Evolutionary conservation across 2,113 vertebrate species (phyloP), one percentile per base, ranked within the genome.

Genomic region (Eptatretus burgeri): DNA sequence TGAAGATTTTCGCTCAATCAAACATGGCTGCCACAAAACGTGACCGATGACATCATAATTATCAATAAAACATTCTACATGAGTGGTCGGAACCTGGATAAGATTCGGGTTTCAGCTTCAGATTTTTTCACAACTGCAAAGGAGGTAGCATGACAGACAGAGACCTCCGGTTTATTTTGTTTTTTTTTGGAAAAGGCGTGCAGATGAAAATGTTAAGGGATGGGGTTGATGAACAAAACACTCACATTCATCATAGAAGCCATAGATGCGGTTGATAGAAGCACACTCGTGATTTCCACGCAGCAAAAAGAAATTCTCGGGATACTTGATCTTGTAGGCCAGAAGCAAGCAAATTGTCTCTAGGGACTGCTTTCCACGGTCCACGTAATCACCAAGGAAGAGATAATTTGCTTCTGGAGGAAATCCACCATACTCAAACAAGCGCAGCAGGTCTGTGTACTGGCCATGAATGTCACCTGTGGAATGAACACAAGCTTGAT

Each of bases 331-430:
- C 72, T 79, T 80, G 73, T 64, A 64, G 63, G 63, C 63, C 16
- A 80, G 70, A 70, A 80, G 69, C 65, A 79, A 70, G 56, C 56
- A 60, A 19, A 60, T 60, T 9, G 56, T 60, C 56, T 60, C 56
- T 19, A 60, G 56, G 56, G 77, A 79, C 70, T 79, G 78, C 66
- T 80, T 79, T 66, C 78, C 77, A 71, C 78, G 64, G 73, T 80
- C 78, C 62, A 80, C 78, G 41, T 79, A 79, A 71, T 80, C 78
- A 2, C 78, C 78, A 67, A 80, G 68, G 70, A 80, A 80, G 69
- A 80, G 71, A 72, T 80, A 80, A 75, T 80, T 79, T 69, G 78
- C 79, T 73, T 80, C 78, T 13, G 78, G 78, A 51, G 77, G 78
- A 64, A 79, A 80, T 67, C 78, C 78, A 13, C 78, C 78, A 62